phyloP scores from a whole-genome alignment of 2,113 vertebrate species.

The Colistium nudipinnis region DNA sequence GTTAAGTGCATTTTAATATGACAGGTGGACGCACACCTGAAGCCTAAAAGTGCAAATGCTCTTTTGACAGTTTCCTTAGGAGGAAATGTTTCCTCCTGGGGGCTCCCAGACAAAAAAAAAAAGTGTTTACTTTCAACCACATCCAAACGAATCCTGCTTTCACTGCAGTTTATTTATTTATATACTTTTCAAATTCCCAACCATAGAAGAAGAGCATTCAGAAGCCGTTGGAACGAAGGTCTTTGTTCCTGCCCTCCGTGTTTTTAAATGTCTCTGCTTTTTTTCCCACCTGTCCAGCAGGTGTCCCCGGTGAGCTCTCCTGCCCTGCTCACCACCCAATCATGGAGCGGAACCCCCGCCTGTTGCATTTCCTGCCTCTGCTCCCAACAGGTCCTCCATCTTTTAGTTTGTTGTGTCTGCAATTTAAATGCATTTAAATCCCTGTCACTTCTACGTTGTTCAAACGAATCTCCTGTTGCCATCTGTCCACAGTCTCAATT shows the following conservation, averaged over 20 bases:
- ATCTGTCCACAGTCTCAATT: no score
- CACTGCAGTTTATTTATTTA: slow-evolving; percentile 1
- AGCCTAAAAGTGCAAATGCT: slow-evolving; percentile 1
- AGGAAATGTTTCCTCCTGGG: slow-evolving; percentile 3
- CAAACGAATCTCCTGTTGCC: neutral
- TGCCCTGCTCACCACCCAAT: neutral
- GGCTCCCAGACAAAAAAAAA: neutral
- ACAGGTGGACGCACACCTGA: neutral
- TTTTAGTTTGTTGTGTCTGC: no score
- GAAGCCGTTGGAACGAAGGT: no score
- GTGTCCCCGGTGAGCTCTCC: neutral
- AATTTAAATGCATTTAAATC: no score
- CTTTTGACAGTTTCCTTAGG: slow-evolving; percentile 34
- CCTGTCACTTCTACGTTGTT: no score
- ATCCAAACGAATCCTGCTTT: slow-evolving; percentile 6
- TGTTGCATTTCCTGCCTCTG: neutral
- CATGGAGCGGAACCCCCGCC: no score
- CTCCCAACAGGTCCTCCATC: neutral
- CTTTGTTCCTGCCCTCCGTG: neutral
- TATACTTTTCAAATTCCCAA: neutral
- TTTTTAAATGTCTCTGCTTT: neutral
- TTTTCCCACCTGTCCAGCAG: neutral
- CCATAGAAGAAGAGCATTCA: no score
- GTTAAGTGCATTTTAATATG: slow-evolving; percentile 15
- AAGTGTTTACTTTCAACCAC: neutral